Evolutionary conservation across 2,797 vertebrate species (phyloP), one percentile per base, ranked within the genome.

Genomic region (Platalea minor): DNA sequence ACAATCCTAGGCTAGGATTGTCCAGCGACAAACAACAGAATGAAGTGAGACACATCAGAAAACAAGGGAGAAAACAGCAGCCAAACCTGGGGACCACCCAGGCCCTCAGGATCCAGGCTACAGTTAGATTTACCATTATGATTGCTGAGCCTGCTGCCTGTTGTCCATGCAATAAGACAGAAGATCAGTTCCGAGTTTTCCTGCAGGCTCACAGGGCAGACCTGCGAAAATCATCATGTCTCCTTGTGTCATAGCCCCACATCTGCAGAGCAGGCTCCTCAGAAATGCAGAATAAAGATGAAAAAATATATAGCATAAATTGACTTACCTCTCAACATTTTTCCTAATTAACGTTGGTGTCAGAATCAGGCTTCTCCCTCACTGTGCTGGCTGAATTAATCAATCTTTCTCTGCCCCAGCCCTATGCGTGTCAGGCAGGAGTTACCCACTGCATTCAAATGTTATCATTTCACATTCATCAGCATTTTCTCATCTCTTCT

Each of bases 371-470:
- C 17, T 83, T 94, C 35, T 69, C n/a, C 45, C 64, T 93, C 61
- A n/a, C 37, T 70, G 39, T 77, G 57, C 33, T 85, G 50, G 64
- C 57, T 92, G 86, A 88, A 82, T 86, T 88, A 88, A 94, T 88
- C n/a, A 35, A 28, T 53, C 93, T 86, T 88, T 14, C 29, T 77
- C 60, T 77, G 64, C 45, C 83, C 31, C 54, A 89, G 39, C 31
- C 37, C 37, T 61, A 17, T 16, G 11, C 7, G 5, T 86, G 72
- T 83, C 78, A 93, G 53, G 77, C 70, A 89, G 67, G 53, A 87
- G 41, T 24, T 93, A 77, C 33, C 26, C 46, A 83, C 29, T 89
- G 84, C 64, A 91, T 92, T 87, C 93, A 92, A 51, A 94, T 89
- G 31, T 33, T 87, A 33, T 13, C 4, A 7, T 85, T 82, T 83